Conservation (phyloP, 1,140 invertebrate species). For the Mactra quadrangularis region DNA sequence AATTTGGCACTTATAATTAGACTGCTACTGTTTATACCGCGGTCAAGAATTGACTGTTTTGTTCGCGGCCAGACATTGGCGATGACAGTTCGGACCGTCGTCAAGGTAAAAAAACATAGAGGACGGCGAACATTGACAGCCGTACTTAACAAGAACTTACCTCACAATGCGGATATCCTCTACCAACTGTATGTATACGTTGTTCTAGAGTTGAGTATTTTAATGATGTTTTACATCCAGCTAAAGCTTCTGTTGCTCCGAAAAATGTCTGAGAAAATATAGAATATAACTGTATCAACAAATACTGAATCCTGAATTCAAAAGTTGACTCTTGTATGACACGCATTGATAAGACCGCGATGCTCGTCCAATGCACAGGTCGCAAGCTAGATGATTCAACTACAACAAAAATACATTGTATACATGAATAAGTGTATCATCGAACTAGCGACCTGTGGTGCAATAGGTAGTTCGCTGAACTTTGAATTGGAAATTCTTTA, state of each 20-base stretch:
- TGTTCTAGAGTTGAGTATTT: slow-evolving; percentile 5
- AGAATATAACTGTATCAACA: background rate
- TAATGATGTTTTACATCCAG: background rate
- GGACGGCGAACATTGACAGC: no score
- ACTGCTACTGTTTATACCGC: no score
- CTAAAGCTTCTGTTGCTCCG: slow-evolving; percentile 15
- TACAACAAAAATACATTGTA: background rate
- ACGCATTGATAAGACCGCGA: background rate
- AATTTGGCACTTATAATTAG: no score
- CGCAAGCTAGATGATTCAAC: background rate
- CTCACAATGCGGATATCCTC: slow-evolving; percentile 19
- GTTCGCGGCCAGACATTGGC: no score
- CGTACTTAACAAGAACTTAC: no score
- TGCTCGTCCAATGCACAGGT: background rate
- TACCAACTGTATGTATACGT: background rate
- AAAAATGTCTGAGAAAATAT: slow-evolving; percentile 13
- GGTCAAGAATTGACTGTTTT: no score
- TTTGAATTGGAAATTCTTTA: no score
- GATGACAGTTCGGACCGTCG: no score
- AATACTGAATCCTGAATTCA: background rate
- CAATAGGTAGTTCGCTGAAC: no score
- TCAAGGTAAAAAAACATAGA: no score
- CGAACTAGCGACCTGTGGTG: no score
- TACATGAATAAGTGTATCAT: no score
- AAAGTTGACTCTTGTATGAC: background rate